Evolutionary conservation across 2,797 vertebrate genomes (phyloP), one percentile per base, ranked within the genome.

Genomic region (Lates japonicus): DNA sequence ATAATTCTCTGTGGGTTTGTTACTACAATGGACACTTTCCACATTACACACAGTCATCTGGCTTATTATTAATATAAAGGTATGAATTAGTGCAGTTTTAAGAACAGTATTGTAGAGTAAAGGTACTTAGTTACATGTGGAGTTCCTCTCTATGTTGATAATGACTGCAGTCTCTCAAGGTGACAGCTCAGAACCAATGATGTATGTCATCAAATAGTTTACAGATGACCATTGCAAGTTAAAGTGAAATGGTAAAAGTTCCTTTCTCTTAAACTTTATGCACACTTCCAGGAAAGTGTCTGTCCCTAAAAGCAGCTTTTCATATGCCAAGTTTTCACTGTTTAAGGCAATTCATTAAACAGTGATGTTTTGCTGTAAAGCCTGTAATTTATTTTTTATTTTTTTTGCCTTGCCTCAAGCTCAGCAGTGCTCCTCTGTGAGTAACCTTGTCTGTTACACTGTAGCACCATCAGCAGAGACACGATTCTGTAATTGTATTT

Each of bases 401-500:
- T 17, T 55, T 49, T 67, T 51, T 68, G 59, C 57, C 68, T 77
- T 57, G 84, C 84, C 85, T 81, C 25, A 13, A 86, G 81, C 78
- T 68, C 65, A 54, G 76, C 64, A 41, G 52, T 59, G 39, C 78
- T 83, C 76, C 80, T 85, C 83, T 75, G 84, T 83, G 81, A 80
- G 81, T 69, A 87, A 77, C 76, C 69, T 69, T 64, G 76, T 87
- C 68, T 67, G 65, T 77, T 81, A 35, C 70, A 61, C 66, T 72
- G 76, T 68, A 70, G 82, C 74, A 51, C 80, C 79, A 84, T 84
- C 78, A 76, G 71, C 83, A 62, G 49, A 90, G 79, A 86, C 75
- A 71, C 19, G 39, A 74, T 73, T 75, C 78, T 82, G 69, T 90
- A 85, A 92, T 85, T 88, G 84, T 82, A 66, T 90, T 91, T 89